These are phyloP conservation scores for Athripsodes cinereus DNA, from an alignment of 2,888 invertebrate genomes.

Conservation along the genomic window DNA sequence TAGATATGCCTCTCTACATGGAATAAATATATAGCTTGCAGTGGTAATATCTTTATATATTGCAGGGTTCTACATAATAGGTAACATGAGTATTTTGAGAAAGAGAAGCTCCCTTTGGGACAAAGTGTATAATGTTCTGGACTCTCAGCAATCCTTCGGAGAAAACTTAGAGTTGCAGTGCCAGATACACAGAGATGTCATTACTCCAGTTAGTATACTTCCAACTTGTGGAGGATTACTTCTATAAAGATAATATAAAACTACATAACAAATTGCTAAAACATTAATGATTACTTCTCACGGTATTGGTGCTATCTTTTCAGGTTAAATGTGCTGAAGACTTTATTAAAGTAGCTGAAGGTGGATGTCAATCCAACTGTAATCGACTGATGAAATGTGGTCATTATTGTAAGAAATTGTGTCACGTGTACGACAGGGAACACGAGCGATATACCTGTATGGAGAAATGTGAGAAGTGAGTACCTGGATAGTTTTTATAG, in stretches of 20 bases:
- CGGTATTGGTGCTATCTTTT: not conserved
- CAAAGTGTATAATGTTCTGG: slow-evolving; percentile 30
- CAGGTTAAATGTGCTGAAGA: slow-evolving; percentile 38
- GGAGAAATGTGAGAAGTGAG: slow-evolving; percentile 46
- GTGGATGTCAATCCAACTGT: slow-evolving; percentile 57
- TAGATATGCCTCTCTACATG: too few species aligned
- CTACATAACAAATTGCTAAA: too few species aligned
- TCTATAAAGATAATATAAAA: too few species aligned
- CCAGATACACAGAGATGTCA: slow-evolving; percentile 38
- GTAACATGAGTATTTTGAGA: slow-evolving; percentile 54
- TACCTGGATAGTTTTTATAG: not conserved
- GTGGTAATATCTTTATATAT: not conserved
- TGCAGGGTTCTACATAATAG: slow-evolving; percentile 60
- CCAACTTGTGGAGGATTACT: too few species aligned
- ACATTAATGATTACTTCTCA: too few species aligned
- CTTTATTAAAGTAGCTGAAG: slow-evolving; percentile 49
- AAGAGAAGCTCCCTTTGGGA: slow-evolving; percentile 48
- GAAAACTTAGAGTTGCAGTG: slow-evolving; percentile 43
- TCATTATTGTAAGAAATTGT: slow-evolving; percentile 54
- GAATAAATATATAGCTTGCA: too few species aligned
- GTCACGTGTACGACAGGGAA: slow-evolving; percentile 53
- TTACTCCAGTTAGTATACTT: slow-evolving; percentile 30
- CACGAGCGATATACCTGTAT: slow-evolving; percentile 47
- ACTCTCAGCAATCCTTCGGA: slow-evolving; percentile 49
- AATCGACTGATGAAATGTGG: slow-evolving; percentile 49